phyloP scores from a whole-genome alignment of 2,113 vertebrate species.

The Silurus asotus region DNA sequence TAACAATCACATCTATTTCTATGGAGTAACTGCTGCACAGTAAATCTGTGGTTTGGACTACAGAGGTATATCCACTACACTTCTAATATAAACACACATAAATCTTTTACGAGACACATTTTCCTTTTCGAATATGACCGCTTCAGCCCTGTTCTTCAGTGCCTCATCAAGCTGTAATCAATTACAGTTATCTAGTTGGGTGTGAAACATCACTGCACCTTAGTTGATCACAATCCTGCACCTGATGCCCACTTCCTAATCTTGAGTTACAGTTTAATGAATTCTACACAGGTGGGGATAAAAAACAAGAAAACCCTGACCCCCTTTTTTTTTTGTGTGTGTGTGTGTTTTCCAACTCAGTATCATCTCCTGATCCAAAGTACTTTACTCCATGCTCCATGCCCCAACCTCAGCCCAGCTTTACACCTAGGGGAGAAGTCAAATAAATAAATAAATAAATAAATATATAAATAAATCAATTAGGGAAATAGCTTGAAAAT shows the following conservation, averaged over 20 bases:
- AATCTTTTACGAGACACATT: background rate
- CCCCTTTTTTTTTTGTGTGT: background rate
- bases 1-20: too few species aligned
- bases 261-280: background rate
- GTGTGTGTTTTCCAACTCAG: background rate
- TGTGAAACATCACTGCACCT: background rate
- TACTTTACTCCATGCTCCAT: background rate
- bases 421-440: background rate
- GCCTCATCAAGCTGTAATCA: background rate
- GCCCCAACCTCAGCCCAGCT: background rate
- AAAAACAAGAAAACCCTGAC: background rate
- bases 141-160: background rate
- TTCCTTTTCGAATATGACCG: background rate
- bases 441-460: background rate
- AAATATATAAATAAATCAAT: background rate
- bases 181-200: background rate
- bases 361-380: conserved; percentile 1
- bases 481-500: background rate
- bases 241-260: background rate
- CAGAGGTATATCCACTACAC: background rate
- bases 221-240: background rate
- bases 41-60: background rate
- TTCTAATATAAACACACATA: background rate
- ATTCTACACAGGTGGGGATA: background rate
- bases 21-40: too few species aligned